Percentiles rank a stretch among this genome's conserved stretches.
These are phyloP conservation scores for Elysia crispata DNA, from an alignment of 2,888 invertebrate genomes.

Conservation along the genomic window DNA sequence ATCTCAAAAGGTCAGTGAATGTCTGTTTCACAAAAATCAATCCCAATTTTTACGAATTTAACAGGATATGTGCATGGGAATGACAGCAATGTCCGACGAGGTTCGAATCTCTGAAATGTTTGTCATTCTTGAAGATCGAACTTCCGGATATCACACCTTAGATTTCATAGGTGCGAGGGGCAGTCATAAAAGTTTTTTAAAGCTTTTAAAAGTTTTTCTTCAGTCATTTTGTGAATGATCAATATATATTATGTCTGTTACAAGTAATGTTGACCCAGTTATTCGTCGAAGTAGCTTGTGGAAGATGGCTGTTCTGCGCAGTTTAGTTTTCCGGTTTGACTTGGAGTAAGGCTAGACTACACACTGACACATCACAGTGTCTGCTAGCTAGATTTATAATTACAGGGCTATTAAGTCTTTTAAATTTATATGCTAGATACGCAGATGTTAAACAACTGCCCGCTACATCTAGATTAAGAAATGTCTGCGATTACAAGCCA, in stretches of 20 bases:
- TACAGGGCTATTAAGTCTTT: no score
- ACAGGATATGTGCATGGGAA: constrained; percentile 61
- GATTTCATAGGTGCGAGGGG: constrained; percentile 27
- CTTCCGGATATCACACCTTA: constrained; percentile 70
- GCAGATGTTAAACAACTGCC: no score
- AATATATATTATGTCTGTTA: neutral
- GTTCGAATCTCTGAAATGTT: constrained; percentile 77
- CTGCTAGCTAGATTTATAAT: no score
- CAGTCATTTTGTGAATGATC: neutral
- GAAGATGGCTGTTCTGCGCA: constrained; percentile 46
- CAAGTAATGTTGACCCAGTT: constrained; percentile 34
- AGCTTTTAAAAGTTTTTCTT: neutral
- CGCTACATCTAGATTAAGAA: no score
- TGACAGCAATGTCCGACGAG: constrained; percentile 71
- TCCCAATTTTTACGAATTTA: constrained; percentile 53
- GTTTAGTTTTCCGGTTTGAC: constrained; percentile 44
- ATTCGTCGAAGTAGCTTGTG: neutral
- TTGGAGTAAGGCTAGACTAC: no score
- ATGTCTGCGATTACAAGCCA: no score
- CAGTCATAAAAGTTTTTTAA: neutral
- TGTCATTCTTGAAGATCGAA: constrained; percentile 75
- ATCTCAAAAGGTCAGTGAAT: constrained; percentile 82
- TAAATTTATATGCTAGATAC: no score
- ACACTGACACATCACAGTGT: no score
- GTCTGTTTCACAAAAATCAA: constrained; percentile 39